A percentile compares a stretch with the other conserved stretches of the same genome.
These are phyloP conservation scores for Temnothorax unifasciatus DNA, from an alignment of 2,888 invertebrate species.

Conservation along the genomic window DNA sequence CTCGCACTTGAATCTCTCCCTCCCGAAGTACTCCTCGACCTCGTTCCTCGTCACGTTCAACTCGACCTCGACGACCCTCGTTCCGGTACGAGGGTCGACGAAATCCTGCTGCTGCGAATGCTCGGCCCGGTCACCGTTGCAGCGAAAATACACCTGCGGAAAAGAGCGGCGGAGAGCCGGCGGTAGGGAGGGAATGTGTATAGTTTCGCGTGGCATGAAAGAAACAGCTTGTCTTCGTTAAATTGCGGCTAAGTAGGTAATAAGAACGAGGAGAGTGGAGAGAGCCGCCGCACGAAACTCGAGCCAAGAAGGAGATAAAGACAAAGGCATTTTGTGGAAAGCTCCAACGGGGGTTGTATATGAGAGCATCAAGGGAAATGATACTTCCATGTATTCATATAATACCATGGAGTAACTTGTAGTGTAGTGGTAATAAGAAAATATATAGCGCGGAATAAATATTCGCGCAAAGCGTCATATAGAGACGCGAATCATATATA, in stretches of 20 bases:
- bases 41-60: slow-evolving; percentile 94
- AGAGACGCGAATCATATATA: not conserved
- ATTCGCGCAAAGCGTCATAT: not conserved
- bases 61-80: slow-evolving; percentile 94
- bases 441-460: not conserved
- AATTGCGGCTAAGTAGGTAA: slow-evolving; percentile 65
- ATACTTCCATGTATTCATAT: slow-evolving; percentile 5
- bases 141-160: slow-evolving; percentile 92
- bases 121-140: slow-evolving; percentile 90
- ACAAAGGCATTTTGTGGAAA: slow-evolving; percentile 8
- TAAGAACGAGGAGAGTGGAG: slow-evolving; percentile 60
- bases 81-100: slow-evolving; percentile 95
- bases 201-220: slow-evolving; percentile 58
- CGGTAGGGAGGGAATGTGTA: not conserved
- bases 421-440: not conserved
- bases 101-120: slow-evolving; percentile 90
- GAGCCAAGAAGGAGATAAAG: slow-evolving; percentile 6
- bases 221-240: slow-evolving; percentile 56
- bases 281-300: slow-evolving; percentile 15
- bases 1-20: slow-evolving; percentile 95
- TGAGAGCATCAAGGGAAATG: not conserved
- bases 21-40: slow-evolving; percentile 96
- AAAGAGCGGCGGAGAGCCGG: slow-evolving; percentile 26
- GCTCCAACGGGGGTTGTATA: not conserved
- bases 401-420: not conserved